Evolutionary conservation across 2,113 vertebrate species (phyloP).

Genomic region (Menidia beryllina): DNA sequence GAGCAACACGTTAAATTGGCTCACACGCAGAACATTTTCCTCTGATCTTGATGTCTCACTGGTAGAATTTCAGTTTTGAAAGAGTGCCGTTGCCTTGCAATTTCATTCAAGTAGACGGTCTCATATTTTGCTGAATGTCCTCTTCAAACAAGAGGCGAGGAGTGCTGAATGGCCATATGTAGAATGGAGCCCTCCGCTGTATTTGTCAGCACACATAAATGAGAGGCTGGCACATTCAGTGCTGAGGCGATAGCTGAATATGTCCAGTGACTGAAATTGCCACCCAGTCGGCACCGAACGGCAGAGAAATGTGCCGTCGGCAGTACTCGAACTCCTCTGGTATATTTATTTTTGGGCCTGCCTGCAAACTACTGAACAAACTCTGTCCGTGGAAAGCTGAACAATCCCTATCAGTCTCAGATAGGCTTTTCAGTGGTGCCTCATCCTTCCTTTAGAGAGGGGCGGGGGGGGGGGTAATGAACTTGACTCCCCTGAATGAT

Average conservation of each 20-base stretch:
- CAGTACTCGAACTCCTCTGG: slow-evolving; percentile 11
- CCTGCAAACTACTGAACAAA: background rate
- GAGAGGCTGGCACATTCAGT: slow-evolving; percentile 15
- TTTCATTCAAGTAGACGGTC: slow-evolving; percentile 9
- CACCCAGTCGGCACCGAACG: slow-evolving; percentile 23
- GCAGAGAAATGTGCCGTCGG: slow-evolving; percentile 15
- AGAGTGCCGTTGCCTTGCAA: slow-evolving; percentile 13
- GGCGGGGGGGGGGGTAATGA: slow-evolving; percentile 6
- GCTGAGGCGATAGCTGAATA: slow-evolving; percentile 6
- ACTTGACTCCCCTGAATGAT: slow-evolving; percentile 7
- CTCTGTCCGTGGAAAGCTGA: slow-evolving; percentile 8
- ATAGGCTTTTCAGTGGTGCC: background rate
- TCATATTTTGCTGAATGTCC: slow-evolving; percentile 38
- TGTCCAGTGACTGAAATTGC: slow-evolving; percentile 28
- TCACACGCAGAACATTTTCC: slow-evolving; percentile 13
- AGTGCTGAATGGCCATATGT: slow-evolving; percentile 27
- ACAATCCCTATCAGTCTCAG: background rate
- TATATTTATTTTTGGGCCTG: slow-evolving; percentile 3
- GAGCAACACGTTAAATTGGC: slow-evolving; percentile 1
- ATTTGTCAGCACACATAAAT: slow-evolving; percentile 29
- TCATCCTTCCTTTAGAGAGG: slow-evolving; percentile 1
- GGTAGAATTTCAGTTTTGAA: background rate
- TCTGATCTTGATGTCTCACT: slow-evolving; percentile 12
- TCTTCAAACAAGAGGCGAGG: slow-evolving; percentile 13
- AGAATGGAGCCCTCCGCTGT: slow-evolving; percentile 15